Percentiles rank a stretch among this genome's conserved stretches.
Evolutionary conservation across 2,113 vertebrate genomes (phyloP).

Genomic region (Neodon shergylaensis): DNA sequence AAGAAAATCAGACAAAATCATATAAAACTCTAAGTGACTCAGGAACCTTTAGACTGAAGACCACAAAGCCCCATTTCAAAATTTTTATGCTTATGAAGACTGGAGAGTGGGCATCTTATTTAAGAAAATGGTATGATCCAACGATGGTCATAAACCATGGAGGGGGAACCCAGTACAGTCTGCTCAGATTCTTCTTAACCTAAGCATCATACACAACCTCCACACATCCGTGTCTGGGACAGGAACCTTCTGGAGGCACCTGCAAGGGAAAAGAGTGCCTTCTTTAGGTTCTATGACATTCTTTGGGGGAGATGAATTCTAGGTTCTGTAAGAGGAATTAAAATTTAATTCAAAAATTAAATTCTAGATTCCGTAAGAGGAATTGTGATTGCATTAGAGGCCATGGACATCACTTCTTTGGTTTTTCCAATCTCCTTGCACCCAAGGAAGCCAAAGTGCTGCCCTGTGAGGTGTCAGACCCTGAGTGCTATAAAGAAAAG

Average conservation of each 20-base stretch:
- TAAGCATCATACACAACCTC: background rate
- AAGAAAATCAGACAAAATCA: background rate
- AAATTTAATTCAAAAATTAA: background rate
- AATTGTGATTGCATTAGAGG: background rate
- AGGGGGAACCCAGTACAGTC: background rate
- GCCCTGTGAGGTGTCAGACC: background rate
- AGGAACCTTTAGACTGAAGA: background rate
- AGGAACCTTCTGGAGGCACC: background rate
- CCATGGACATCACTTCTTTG: no score
- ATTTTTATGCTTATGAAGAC: background rate
- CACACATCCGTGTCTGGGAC: background rate
- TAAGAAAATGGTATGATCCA: background rate
- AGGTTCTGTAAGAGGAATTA: background rate
- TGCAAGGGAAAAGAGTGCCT: background rate
- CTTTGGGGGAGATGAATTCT: background rate
- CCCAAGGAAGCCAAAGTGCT: background rate
- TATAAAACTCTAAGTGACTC: background rate
- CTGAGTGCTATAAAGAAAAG: background rate
- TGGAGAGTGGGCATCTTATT: background rate
- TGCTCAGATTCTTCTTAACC: background rate
- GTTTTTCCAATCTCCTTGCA: background rate
- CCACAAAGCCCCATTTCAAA: background rate
- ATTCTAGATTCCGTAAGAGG: background rate
- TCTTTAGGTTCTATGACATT: background rate
- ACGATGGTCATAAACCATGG: no score